phyloP scores from a whole-genome alignment of 2,888 invertebrate genomes.

The Baccha elongata region DNA sequence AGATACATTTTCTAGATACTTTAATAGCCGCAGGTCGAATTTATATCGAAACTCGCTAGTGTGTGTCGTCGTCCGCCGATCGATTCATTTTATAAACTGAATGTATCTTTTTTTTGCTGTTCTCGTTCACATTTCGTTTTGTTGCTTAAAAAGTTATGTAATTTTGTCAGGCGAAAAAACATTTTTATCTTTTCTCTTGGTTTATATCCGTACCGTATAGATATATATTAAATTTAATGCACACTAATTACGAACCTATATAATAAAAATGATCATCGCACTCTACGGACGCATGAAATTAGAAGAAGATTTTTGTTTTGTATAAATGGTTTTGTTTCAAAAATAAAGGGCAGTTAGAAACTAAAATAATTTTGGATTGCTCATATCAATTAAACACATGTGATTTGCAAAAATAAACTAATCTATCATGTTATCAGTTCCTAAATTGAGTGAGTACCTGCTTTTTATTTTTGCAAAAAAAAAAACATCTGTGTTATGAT shows the following conservation, averaged over 20 bases:
- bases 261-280: neutral
- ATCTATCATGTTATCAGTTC: slow-evolving; percentile 6
- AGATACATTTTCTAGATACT: slow-evolving; percentile 38
- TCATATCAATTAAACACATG: neutral
- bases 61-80: slow-evolving; percentile 58
- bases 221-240: slow-evolving; percentile 28
- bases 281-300: slow-evolving; percentile 3
- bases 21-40: neutral
- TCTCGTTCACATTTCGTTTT: slow-evolving; percentile 60
- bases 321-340: neutral
- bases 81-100: slow-evolving; percentile 63
- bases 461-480: slow-evolving; percentile 7
- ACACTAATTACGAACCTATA: slow-evolving; percentile 27
- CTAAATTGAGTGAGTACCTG: neutral
- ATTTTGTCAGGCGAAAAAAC: slow-evolving; percentile 59
- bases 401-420: slow-evolving; percentile 1
- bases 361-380: neutral
- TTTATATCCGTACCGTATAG: slow-evolving; percentile 22
- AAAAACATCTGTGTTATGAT: neutral
- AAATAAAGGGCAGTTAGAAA: neutral
- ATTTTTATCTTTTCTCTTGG: slow-evolving; percentile 62
- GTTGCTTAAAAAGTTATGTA: slow-evolving; percentile 51
- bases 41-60: slow-evolving; percentile 13
- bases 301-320: slow-evolving; percentile 38
- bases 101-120: slow-evolving; percentile 31